A percentile compares a stretch with the other conserved stretches of the same genome.
These are phyloP conservation scores for Rhinoptilus africanus DNA, from an alignment of 2,113 vertebrate genomes.

Conservation along the genomic window DNA sequence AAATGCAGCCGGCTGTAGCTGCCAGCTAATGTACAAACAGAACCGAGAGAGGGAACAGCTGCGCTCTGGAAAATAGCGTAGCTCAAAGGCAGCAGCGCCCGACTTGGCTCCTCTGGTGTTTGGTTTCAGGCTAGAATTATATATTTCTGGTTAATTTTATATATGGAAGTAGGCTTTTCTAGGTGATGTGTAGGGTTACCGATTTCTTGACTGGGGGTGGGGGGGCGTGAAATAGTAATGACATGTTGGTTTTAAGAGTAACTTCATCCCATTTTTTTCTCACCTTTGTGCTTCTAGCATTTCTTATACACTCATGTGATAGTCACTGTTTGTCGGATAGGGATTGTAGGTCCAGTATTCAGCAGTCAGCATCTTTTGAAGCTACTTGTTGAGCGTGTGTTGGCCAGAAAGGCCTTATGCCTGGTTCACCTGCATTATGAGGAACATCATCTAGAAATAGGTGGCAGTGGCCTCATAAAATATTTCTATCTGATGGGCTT, in stretches of 20 bases:
- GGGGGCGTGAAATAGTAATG: neutral
- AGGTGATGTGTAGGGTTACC: neutral
- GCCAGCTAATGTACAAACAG: conserved; percentile 60
- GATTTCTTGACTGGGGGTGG: neutral
- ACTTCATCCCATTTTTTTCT: neutral
- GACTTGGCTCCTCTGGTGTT: neutral
- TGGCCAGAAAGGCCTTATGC: neutral
- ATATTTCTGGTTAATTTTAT: neutral
- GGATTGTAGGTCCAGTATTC: neutral
- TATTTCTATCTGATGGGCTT: neutral
- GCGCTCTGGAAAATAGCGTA: neutral
- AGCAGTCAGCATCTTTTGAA: neutral
- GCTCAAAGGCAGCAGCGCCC: neutral
- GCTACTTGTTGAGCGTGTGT: rapidly evolving
- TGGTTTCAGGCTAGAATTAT: neutral
- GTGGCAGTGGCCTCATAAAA: neutral
- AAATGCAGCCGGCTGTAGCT: conserved; percentile 34
- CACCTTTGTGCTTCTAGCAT: neutral
- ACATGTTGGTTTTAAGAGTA: neutral
- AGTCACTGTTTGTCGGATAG: neutral
- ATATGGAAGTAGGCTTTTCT: neutral
- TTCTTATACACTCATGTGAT: neutral
- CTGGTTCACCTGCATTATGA: neutral
- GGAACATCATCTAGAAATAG: neutral
- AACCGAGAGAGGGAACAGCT: conserved; percentile 58